A percentile compares a stretch with the other conserved stretches of the same genome.
phyloP scores from a whole-genome alignment of 1,140 invertebrate species.

The Asobara japonica region DNA sequence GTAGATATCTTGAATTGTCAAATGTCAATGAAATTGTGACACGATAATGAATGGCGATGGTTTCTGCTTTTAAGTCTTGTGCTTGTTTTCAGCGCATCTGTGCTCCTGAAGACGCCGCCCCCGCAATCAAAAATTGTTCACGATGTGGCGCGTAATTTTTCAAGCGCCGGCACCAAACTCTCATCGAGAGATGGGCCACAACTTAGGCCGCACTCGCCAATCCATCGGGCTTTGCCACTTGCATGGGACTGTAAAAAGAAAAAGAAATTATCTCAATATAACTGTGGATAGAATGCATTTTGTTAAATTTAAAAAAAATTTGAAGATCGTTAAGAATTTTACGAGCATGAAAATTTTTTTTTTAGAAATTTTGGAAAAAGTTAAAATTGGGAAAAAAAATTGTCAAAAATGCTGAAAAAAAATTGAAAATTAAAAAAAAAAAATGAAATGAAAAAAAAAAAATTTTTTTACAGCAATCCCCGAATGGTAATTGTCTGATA shows the following conservation, averaged over 20 bases:
- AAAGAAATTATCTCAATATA: too few species aligned
- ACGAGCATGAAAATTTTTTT: too few species aligned
- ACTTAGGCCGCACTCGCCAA: slow-evolving; percentile 72
- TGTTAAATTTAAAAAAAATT: too few species aligned
- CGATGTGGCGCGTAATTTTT: slow-evolving; percentile 62
- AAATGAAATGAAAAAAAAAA: too few species aligned
- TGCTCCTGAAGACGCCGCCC: slow-evolving; percentile 40
- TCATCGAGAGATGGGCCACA: slow-evolving; percentile 61
- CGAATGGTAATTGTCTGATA: too few species aligned
- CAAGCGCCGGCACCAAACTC: slow-evolving; percentile 58
- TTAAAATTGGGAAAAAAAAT: too few species aligned
- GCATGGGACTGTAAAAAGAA: slow-evolving; percentile 79
- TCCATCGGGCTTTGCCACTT: slow-evolving; percentile 79
- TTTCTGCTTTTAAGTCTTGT: slow-evolving; percentile 60
- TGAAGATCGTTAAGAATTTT: too few species aligned
- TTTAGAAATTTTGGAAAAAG: too few species aligned
- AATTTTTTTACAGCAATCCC: too few species aligned
- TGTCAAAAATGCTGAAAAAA: too few species aligned
- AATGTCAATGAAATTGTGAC: slow-evolving; percentile 37
- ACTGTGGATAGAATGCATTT: too few species aligned
- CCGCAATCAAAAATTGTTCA: slow-evolving; percentile 49
- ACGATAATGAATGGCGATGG: slow-evolving; percentile 56
- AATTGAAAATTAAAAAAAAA: too few species aligned
- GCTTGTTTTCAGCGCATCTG: slow-evolving; percentile 36
- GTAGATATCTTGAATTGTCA: background rate